Base-by-base conservation (phyloP, 2,888 invertebrate species). In the Polyommatus iphigenia region DNA sequence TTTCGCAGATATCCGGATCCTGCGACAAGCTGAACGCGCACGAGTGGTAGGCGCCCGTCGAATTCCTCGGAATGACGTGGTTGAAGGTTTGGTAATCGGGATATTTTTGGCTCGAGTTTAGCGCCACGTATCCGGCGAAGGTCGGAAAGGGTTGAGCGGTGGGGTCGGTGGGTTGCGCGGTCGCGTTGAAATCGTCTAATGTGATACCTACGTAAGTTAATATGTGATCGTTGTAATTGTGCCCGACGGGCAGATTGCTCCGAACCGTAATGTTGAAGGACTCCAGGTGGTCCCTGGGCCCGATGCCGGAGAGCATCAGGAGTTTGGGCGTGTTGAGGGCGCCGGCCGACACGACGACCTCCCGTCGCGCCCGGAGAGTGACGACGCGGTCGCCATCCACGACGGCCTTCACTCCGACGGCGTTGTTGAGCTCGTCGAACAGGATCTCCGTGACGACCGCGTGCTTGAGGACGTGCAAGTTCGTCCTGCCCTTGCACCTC, bases 301-400 rank as follows among this genome's bases (percentile, higher is more conserved):
- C 88, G 0, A 88, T 85, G 18, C 88, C 89, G 0, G 89, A 88
- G 3, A 87, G 80, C 88, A 88, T 86, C 0, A 88, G 81, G 2
- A 89, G 79, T 76, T 87, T 83, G 0, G 89, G 85, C 8, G 85
- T 81, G 32, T 88, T 87, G 8, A 89, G 78, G 13, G 85, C 82
- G 46, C 88, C 89, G 7, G 85, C 87, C 4, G 86, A 85, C 24
- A 89, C 6, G 18, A 89, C 85, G 0, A 89, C 83, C 81, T 88
- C 88, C 67, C 83, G 84, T 0, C 78, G 83, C 4, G 85, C 85
- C 76, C 81, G 83, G 3, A 86, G 57, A 0, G 79, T 83, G 4
- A 85, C 76, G 3, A 62, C 80, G 71, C 81, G 77, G 46, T 81
- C 78, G 57, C 81, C 79, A 18, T 81, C 78, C 1, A 80, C 81